A percentile compares a stretch with the other conserved stretches of the same genome.
Evolutionary conservation across 2,888 invertebrate species (phyloP).

Genomic region (Caenorhabditis parvicauda): DNA sequence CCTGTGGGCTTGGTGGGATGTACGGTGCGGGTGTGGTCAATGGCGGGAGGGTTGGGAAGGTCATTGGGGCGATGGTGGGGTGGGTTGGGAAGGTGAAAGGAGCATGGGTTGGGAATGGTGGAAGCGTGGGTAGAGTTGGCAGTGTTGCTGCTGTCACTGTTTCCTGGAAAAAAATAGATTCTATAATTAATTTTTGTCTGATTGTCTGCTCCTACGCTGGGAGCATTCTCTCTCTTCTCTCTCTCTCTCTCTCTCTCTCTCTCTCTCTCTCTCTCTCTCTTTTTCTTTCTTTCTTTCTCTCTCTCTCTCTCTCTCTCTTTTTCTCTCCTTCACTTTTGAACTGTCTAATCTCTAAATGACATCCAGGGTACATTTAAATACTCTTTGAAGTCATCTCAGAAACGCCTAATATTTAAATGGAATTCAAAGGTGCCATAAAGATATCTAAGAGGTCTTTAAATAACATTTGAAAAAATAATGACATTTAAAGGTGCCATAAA

Average conservation of each 20-base stretch:
- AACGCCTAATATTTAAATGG: too few species aligned
- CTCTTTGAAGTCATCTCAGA: too few species aligned
- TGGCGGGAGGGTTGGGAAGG: conserved; percentile 11
- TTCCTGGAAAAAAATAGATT: neutral
- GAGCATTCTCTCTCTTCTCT: too few species aligned
- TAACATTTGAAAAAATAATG: too few species aligned
- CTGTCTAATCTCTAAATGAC: neutral
- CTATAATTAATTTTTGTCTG: too few species aligned
- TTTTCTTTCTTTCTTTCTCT: neutral
- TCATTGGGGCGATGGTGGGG: conserved; percentile 13
- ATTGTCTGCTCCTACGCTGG: too few species aligned
- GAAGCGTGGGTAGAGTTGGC: conserved; percentile 28
- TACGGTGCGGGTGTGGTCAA: conserved; percentile 14
- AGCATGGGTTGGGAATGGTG: conserved; percentile 23
- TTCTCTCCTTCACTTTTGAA: conserved; percentile 2
- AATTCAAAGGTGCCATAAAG: too few species aligned
- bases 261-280: neutral
- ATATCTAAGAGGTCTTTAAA: too few species aligned
- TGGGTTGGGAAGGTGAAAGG: conserved; percentile 38
- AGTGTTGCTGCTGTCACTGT: conserved; percentile 30
- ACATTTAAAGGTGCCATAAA: too few species aligned
- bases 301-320: conserved; percentile 1
- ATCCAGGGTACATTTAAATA: too few species aligned
- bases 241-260: neutral
- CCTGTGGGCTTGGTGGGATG: conserved; percentile 26